Conservation (phyloP, 2,888 invertebrate species). For the Branchipolynoe longqiensis region DNA sequence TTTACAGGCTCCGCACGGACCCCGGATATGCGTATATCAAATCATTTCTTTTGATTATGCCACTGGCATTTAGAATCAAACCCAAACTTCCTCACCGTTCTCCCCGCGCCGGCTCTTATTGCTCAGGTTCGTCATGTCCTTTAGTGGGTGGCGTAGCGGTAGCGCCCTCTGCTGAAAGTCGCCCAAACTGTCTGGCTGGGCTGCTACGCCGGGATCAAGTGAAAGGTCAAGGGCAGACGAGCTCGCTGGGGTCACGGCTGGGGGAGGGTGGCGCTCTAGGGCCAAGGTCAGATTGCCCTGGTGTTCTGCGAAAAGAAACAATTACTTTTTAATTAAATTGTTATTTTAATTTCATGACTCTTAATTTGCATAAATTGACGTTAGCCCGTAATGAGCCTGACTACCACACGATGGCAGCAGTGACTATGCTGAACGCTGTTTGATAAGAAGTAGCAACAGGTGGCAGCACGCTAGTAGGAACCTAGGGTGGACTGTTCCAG, state of each 20-base stretch:
- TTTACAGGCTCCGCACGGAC: too few relatives aligned
- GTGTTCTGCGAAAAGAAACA: conserved; percentile 68
- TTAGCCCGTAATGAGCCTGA: too few relatives aligned
- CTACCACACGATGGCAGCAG: too few relatives aligned
- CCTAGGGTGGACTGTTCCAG: too few relatives aligned
- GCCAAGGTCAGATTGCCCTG: conserved; percentile 75
- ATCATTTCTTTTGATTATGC: too few relatives aligned
- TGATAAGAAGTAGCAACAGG: too few relatives aligned
- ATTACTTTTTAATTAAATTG: too few relatives aligned
- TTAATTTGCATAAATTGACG: too few relatives aligned
- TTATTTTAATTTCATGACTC: too few relatives aligned
- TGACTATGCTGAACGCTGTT: too few relatives aligned
- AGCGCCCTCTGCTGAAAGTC: background rate
- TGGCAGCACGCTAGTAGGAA: too few relatives aligned
- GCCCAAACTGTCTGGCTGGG: background rate
- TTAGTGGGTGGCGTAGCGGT: background rate
- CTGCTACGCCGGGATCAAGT: background rate
- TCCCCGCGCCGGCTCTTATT: background rate
- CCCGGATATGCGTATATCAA: too few relatives aligned
- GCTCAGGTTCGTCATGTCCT: conserved; percentile 37
- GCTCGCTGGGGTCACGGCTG: conserved; percentile 66
- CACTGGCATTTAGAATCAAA: background rate
- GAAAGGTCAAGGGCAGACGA: conserved; percentile 68
- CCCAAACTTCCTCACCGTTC: background rate
- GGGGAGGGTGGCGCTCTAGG: conserved; percentile 73